phyloP scores from a whole-genome alignment of 2,113 vertebrate genomes.

The Gasterosteus aculeatus region DNA sequence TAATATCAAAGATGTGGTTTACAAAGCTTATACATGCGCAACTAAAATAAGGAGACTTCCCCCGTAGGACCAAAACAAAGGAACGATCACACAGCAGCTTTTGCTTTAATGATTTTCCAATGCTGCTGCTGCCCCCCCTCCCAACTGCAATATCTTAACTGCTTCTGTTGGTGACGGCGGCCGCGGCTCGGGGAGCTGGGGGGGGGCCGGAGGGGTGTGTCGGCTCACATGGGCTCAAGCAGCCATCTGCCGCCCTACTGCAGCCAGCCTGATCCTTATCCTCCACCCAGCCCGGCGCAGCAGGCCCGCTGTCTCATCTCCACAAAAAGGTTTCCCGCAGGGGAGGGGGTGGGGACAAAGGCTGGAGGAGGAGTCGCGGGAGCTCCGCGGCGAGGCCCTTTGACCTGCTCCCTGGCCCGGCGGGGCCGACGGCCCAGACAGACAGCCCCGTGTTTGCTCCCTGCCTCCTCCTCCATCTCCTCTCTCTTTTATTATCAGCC shows the following conservation, averaged over 20 bases:
- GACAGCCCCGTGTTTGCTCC: slow-evolving; percentile 68
- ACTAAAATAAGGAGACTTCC: slow-evolving; percentile 58
- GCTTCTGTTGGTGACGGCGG: slow-evolving; percentile 31
- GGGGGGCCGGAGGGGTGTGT: slow-evolving; percentile 66
- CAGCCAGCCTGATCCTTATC: slow-evolving; percentile 75
- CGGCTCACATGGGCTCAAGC: slow-evolving; percentile 84
- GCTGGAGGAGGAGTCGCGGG: slow-evolving; percentile 44
- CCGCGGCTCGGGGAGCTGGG: slow-evolving; percentile 50
- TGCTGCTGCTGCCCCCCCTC: not conserved
- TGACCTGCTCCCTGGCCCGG: slow-evolving; percentile 66
- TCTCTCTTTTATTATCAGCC: slow-evolving; percentile 74
- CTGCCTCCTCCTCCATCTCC: slow-evolving; percentile 42
- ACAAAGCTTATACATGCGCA: slow-evolving; percentile 60
- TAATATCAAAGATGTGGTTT: slow-evolving; percentile 61
- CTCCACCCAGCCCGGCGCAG: slow-evolving; percentile 66
- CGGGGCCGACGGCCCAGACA: slow-evolving; percentile 71
- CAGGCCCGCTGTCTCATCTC: slow-evolving; percentile 70
- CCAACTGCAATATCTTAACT: slow-evolving; percentile 4
- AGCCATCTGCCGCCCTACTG: slow-evolving; percentile 89
- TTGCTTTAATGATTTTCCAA: slow-evolving; percentile 60
- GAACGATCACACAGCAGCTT: slow-evolving; percentile 62
- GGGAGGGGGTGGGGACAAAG: slow-evolving; percentile 55
- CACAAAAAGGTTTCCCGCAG: slow-evolving; percentile 71
- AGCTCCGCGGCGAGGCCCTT: slow-evolving; percentile 59
- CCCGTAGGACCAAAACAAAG: slow-evolving; percentile 65